phyloP scores from a whole-genome alignment of 1,140 invertebrate species.

The Littorina saxatilis region DNA sequence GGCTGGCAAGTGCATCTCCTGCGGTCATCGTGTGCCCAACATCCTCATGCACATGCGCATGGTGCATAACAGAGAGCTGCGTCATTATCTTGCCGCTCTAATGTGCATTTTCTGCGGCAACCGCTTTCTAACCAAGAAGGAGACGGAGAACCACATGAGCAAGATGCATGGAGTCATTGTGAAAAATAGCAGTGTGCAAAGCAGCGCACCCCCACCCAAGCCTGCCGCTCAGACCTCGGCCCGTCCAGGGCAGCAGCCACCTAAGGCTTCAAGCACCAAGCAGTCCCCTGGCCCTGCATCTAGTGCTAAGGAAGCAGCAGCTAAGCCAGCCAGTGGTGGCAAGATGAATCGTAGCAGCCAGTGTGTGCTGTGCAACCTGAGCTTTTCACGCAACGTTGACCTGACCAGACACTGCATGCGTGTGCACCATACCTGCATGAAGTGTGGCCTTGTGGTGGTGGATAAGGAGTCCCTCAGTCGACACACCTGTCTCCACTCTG shows the following conservation, averaged over 20 bases:
- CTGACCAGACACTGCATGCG: slow-evolving; percentile 69
- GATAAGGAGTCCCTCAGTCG: slow-evolving; percentile 56
- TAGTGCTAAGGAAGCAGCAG: not conserved
- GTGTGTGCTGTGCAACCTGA: slow-evolving; percentile 69
- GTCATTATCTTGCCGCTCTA: slow-evolving; percentile 53
- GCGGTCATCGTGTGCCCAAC: slow-evolving; percentile 57
- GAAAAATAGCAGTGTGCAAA: slow-evolving; percentile 51
- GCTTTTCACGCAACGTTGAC: slow-evolving; percentile 68
- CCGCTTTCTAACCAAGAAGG: slow-evolving; percentile 51
- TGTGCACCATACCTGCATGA: slow-evolving; percentile 67
- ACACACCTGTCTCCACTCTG: slow-evolving; percentile 61
- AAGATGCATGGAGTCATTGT: slow-evolving; percentile 65
- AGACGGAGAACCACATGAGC: slow-evolving; percentile 66
- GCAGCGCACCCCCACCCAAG: slow-evolving; percentile 21
- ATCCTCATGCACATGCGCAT: slow-evolving; percentile 62
- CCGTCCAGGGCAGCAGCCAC: not conserved
- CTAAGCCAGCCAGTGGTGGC: not conserved
- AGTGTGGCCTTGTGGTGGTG: slow-evolving; percentile 70
- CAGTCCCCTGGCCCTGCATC: too few species aligned
- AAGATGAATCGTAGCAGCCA: slow-evolving; percentile 61
- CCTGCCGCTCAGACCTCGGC: slow-evolving; percentile 11
- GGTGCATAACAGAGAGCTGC: slow-evolving; percentile 60
- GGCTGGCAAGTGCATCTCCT: slow-evolving; percentile 61
- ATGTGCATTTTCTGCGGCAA: slow-evolving; percentile 71
- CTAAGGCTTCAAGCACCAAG: slow-evolving; percentile 10